Evolutionary conservation across 2,797 vertebrate species (phyloP), one percentile per base, ranked within the genome.

Genomic region (Pelodytes ibericus): DNA sequence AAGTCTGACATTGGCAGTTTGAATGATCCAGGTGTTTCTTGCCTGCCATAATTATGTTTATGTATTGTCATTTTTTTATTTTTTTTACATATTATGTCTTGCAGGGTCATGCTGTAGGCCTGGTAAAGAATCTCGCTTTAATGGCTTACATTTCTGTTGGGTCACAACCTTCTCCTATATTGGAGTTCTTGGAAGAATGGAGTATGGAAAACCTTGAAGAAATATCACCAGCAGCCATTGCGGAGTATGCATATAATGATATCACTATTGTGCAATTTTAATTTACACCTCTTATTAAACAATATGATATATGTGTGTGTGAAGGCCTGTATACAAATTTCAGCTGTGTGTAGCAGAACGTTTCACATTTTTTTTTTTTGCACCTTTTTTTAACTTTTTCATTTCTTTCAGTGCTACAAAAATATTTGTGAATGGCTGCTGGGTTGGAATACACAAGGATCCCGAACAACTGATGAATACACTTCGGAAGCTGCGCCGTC

Each of bases 81-180:
- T 53, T 24, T 53, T 53, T 1, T 15, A n/a, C n/a, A n/a, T n/a
- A n/a, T 36, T 36, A 13, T 44, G 3, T 44, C 41, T 53, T 53
- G 49, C 84, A 99, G 98, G 98, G 98, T 65, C 98, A 99, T 31
- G 98, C 98, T 47, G 98, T 99, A n/a, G 98, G 98, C 36, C 94
- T 99, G 82, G 98, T 99, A 84, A 99, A 99, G 90, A 99, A 99
- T 84, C 80, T 99, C 81, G 98, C 98, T 0, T 87, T 99, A 31
- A 99, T 99, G 98, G 98, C 98, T 64, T 99, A 99, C 86, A 99
- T 99, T 91, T 99, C 98, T 71, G 98, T 99, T 83, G 98, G 98
- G 26, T 99, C 98, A 22, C 98, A 99, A 81, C 98, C 98, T 0
- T 99, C 96, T 0, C 98, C 98, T 63, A 99, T 99, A 90, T 85